phyloP scores from a whole-genome alignment of 2,888 invertebrate species.

The Lithodes maja region DNA sequence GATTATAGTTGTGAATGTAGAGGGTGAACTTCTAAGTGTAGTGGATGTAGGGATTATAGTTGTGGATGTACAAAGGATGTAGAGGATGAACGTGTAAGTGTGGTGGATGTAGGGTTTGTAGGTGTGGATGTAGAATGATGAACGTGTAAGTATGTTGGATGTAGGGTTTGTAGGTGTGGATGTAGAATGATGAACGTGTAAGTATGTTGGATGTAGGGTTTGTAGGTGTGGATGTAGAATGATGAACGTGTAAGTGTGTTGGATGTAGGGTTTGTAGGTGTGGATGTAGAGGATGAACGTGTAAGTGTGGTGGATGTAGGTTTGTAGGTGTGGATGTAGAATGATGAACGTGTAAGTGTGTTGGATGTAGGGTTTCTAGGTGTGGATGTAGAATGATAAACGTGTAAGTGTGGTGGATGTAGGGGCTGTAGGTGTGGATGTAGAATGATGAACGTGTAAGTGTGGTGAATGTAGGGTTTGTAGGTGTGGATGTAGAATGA shows the following conservation, averaged over 20 bases:
- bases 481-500: neutral
- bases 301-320: neutral
- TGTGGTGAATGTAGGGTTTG: neutral
- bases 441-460: neutral
- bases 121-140: too few species aligned
- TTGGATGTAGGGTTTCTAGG: neutral
- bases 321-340: neutral
- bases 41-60: neutral
- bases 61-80: neutral
- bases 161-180: too few species aligned
- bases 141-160: too few species aligned
- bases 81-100: neutral
- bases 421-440: neutral
- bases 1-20: too few species aligned
- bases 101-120: neutral
- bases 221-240: too few species aligned
- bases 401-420: neutral
- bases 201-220: too few species aligned
- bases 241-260: too few species aligned
- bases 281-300: neutral
- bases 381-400: neutral
- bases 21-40: neutral
- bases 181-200: too few species aligned
- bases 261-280: neutral
- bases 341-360: neutral